Base-by-base conservation (phyloP, 2,888 invertebrate genomes). In the Coenonympha glycerion region DNA sequence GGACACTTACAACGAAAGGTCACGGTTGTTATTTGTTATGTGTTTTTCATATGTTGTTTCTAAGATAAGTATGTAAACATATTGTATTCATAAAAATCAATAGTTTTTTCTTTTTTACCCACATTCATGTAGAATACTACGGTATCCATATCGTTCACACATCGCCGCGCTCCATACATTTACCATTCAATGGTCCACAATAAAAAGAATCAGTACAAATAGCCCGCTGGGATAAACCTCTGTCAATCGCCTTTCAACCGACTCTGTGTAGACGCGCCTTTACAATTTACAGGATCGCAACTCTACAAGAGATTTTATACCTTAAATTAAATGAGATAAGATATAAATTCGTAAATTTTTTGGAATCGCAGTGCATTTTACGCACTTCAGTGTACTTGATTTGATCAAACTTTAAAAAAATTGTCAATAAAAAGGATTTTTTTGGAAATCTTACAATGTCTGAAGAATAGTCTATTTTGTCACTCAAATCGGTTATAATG, bases 191-290 rank as follows among this genome's bases (percentile, higher is more conserved):
- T 68, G 68, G 62, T 55, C 58, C 57, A 52, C 61, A 52, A 62
- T 59, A 66, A 64, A 62, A 65, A 54, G 55, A 62, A 59, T 66
- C 66, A 64, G 53, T 45, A 63, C 68, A 60, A 62, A 62, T 60
- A 65, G 56, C 68, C 70, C 65, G 67, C 66, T 60, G 66, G 49
- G 66, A 59, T 67, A 62, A 65, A 65, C 70, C 68, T 61, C 62
- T 64, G 64, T 71, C 71, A 71, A 69, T 69, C 60, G 63, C 57
- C 61, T 57, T 56, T 63, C 61, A 62, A 49, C 58, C 59, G 31
- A 44, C 28, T 16, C 44, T 37, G 47, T 47, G 49, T 39, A 30
- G 36, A 47, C 31, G 45, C 39, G 45, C 24, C 40, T 47, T 51
- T 45, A 48, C 18, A 45, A 42, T 42, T 33, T 18, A 6, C 16